Percentiles rank a stretch among this genome's conserved stretches.
Conservation (phyloP, 1,140 invertebrate genomes). For the Hyphantria cunea region DNA sequence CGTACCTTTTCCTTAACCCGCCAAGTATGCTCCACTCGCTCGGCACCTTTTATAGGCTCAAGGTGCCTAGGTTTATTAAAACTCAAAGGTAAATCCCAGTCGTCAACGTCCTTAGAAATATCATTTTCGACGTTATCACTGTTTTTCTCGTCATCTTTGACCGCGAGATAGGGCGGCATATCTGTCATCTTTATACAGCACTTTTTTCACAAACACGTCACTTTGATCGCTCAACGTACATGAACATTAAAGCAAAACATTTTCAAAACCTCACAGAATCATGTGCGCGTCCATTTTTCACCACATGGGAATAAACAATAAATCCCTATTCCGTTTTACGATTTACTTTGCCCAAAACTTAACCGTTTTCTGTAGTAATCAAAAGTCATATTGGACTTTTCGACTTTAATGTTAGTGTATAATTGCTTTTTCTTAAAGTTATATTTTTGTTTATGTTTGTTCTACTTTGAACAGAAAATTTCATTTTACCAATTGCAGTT, state of each 20-base stretch:
- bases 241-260: slow-evolving; percentile 60
- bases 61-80: slow-evolving; percentile 88
- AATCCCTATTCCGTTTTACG: slow-evolving; percentile 41
- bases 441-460: too few species aligned
- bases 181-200: slow-evolving; percentile 77
- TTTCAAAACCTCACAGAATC: slow-evolving; percentile 64
- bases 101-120: slow-evolving; percentile 88
- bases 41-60: slow-evolving; percentile 89
- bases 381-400: too few species aligned
- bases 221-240: slow-evolving; percentile 52
- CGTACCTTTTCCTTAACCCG: slow-evolving; percentile 94
- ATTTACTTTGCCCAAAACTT: not conserved
- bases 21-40: slow-evolving; percentile 91
- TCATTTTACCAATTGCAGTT: too few species aligned
- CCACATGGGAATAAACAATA: slow-evolving; percentile 75
- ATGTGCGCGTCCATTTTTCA: slow-evolving; percentile 77
- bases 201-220: slow-evolving; percentile 49
- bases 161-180: slow-evolving; percentile 76
- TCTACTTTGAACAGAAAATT: too few species aligned
- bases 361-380: too few species aligned
- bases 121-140: slow-evolving; percentile 92
- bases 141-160: slow-evolving; percentile 78
- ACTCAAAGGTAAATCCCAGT: slow-evolving; percentile 85
- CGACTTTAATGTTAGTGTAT: too few species aligned
- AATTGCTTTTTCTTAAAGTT: too few species aligned